Evolutionary conservation across 2,797 vertebrate genomes (phyloP), one percentile per base, ranked within the genome.

Genomic region (Numenius phaeopus): DNA sequence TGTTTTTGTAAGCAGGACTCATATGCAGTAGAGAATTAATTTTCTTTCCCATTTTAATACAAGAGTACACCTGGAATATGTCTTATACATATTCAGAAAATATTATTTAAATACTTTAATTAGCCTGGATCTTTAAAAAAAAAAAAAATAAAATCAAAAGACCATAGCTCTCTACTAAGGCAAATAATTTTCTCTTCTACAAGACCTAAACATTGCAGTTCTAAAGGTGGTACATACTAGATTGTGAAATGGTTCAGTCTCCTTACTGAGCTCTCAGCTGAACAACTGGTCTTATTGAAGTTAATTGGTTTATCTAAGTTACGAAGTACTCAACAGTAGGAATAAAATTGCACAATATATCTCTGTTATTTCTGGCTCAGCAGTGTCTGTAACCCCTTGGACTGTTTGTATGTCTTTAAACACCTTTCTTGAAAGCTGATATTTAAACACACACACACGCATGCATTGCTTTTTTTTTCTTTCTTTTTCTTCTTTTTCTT

Each of bases 221-320:
- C 11, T 54, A 59, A 79, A 89, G 26, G 18, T 42, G 20, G 7
- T 52, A 71, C 11, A 29, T 26, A 5, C 13, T 66, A 55, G 39
- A 37, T 11, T 42, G 13, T 59, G 26, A 85, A 90, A 57, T 0
- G 0, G 1, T 62, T 87, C 26, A 21, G 11, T 46, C 2, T 3
- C 12, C 8, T 76, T 20, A 26, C 14, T 47, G 57, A 75, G 14
- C 34, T 90, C 79, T 72, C 40, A 71, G 5, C 4, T 89, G 34
- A 66, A 17, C 14, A 82, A 79, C 27, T 39, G 73, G 30, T 62
- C 19, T 71, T 52, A 64, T 2, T 87, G 59, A 59, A 94, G 64
- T 49, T 49, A 80, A 83, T 58, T 32, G 4, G 2, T 71, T 75
- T 84, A 57, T 87, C 78, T 50, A 75, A 77, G 46, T 52, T 66